Percentiles rank a stretch among this genome's conserved stretches.
These are phyloP conservation scores for Agriopis leucophaearia DNA, from an alignment of 2,888 invertebrate genomes.

Conservation along the genomic window DNA sequence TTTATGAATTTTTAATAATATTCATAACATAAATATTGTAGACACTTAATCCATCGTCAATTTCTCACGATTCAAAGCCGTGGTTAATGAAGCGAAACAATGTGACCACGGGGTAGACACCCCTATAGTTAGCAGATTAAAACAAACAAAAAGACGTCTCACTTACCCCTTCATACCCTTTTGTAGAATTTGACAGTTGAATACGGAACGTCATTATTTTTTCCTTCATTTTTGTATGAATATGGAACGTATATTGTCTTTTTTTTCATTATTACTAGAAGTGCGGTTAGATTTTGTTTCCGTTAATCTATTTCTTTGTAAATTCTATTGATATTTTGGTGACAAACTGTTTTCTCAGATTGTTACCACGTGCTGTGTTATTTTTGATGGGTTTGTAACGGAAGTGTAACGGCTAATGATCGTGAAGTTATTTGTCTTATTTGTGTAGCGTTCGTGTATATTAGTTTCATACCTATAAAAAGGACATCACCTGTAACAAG, in stretches of 20 bases:
- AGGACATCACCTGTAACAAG: too few relatives aligned
- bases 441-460: background rate
- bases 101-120: slow-evolving; percentile 34
- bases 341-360: slow-evolving; percentile 27
- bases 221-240: background rate
- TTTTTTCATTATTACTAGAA: slow-evolving; percentile 36
- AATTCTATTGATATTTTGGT: slow-evolving; percentile 26
- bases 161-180: slow-evolving; percentile 20
- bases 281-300: slow-evolving; percentile 37
- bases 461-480: too few relatives aligned
- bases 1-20: too few relatives aligned
- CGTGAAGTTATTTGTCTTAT: background rate
- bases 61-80: slow-evolving; percentile 27
- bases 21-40: too few relatives aligned
- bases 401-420: background rate
- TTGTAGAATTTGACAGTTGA: slow-evolving; percentile 17
- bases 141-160: slow-evolving; percentile 34
- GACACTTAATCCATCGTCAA: slow-evolving; percentile 31
- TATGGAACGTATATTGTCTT: background rate
- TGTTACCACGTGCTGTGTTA: slow-evolving; percentile 39
- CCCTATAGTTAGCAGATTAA: slow-evolving; percentile 42
- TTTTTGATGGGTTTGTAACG: background rate
- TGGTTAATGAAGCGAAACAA: slow-evolving; percentile 37
- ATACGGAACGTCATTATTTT: slow-evolving; percentile 17
- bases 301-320: slow-evolving; percentile 45